Percentiles rank a stretch among this genome's conserved stretches.
Conservation (phyloP, 2,888 invertebrate genomes). For the Tineola bisselliella region DNA sequence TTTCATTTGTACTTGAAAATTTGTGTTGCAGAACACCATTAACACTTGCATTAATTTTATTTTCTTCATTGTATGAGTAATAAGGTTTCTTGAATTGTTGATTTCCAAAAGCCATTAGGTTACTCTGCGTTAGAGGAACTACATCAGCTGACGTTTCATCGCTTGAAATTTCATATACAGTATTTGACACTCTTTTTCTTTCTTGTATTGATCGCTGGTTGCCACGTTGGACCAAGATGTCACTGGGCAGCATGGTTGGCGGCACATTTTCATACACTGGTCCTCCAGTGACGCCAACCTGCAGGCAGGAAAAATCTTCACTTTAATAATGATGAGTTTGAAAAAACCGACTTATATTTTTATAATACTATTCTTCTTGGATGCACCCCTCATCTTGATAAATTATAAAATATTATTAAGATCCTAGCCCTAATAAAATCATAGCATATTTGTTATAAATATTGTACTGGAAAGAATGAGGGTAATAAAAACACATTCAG, state of each 20-base stretch:
- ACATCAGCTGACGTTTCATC: constrained; percentile 50
- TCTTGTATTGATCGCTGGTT: constrained; percentile 36
- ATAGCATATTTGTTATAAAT: no score
- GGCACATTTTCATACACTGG: constrained; percentile 60
- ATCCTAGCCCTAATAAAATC: no score
- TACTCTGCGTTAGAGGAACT: constrained; percentile 31
- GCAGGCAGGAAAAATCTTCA: constrained; percentile 70
- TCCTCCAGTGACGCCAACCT: constrained; percentile 68
- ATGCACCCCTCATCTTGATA: constrained; percentile 31
- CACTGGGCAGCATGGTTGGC: constrained; percentile 55
- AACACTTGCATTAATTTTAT: no score
- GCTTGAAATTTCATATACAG: constrained; percentile 23
- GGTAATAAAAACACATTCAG: no score
- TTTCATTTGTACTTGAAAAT: no score
- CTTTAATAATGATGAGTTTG: constrained; percentile 65
- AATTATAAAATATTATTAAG: neutral
- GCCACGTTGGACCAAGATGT: constrained; percentile 39
- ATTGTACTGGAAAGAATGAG: no score
- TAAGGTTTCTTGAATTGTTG: constrained; percentile 28
- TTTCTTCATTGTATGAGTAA: neutral
- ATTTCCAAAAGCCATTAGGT: constrained; percentile 29
- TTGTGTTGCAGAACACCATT: neutral
- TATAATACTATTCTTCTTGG: constrained; percentile 56
- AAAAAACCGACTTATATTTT: constrained; percentile 45
- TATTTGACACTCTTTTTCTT: constrained; percentile 15